Conservation (phyloP, 1,140 invertebrate species). For the Anastrepha ludens region DNA sequence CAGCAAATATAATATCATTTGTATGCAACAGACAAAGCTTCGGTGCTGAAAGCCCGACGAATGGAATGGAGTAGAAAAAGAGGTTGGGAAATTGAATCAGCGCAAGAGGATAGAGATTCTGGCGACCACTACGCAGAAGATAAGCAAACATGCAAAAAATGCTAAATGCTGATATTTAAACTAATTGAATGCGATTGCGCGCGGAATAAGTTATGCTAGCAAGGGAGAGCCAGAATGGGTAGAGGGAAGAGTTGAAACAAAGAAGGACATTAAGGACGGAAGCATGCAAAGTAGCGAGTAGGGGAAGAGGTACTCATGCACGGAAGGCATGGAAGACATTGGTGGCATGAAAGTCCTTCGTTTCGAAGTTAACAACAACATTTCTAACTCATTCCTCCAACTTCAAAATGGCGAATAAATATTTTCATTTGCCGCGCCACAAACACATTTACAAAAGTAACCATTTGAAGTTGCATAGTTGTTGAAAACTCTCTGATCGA, state of each 20-base stretch:
- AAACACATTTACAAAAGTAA: conserved; percentile 34
- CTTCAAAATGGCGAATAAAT: background rate
- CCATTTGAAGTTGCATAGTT: background rate
- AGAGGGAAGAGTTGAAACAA: background rate
- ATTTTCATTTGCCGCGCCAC: background rate
- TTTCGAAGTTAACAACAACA: background rate
- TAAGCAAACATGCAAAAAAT: background rate
- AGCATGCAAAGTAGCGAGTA: background rate
- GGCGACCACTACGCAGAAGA: background rate
- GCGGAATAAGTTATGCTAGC: background rate
- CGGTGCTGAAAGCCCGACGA: background rate
- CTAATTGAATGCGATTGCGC: background rate
- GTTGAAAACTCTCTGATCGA: background rate
- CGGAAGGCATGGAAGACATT: background rate
- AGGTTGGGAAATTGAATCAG: background rate
- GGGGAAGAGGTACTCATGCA: background rate
- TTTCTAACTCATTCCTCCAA: background rate
- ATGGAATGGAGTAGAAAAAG: background rate
- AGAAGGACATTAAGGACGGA: background rate
- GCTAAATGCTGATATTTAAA: conserved; percentile 22
- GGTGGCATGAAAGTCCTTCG: background rate
- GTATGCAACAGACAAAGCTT: background rate
- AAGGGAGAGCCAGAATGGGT: background rate
- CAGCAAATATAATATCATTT: background rate
- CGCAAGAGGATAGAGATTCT: background rate